Evolutionary conservation across 1,140 invertebrate species (phyloP).

Genomic region (Melanaphis sacchari): DNA sequence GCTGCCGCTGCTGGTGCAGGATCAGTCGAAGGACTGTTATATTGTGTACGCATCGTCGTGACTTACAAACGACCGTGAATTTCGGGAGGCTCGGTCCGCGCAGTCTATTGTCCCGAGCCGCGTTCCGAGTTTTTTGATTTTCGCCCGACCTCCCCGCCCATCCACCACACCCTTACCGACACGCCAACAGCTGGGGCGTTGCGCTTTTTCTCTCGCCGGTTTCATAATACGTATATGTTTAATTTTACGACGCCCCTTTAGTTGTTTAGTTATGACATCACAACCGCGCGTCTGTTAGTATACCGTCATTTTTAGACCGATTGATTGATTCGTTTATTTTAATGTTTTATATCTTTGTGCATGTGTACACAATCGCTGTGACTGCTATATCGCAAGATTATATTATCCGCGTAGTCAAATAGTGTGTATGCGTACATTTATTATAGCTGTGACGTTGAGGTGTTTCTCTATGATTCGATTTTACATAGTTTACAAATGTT

Average conservation of each 20-base stretch:
- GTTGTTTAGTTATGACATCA: neutral
- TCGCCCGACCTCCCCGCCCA: neutral
- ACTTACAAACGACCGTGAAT: neutral
- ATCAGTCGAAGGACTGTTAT: neutral
- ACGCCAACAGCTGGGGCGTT: neutral
- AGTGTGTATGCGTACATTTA: neutral
- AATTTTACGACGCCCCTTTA: neutral
- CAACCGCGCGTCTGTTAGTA: too few species aligned
- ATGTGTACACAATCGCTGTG: neutral
- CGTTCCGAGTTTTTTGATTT: neutral
- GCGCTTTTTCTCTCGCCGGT: neutral
- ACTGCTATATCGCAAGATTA: neutral
- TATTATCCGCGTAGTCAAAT: neutral
- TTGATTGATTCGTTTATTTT: neutral
- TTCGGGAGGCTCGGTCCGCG: neutral
- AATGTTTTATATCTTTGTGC: too few species aligned
- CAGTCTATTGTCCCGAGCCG: neutral
- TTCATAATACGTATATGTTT: neutral
- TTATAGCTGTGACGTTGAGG: neutral
- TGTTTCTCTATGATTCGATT: neutral
- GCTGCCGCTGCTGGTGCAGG: neutral
- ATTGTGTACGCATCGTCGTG: neutral
- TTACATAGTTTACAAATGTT: neutral
- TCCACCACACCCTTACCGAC: too few species aligned
- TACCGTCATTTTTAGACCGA: neutral